Base-by-base conservation (phyloP, 2,888 invertebrate genomes). In the Cryptus armator region DNA sequence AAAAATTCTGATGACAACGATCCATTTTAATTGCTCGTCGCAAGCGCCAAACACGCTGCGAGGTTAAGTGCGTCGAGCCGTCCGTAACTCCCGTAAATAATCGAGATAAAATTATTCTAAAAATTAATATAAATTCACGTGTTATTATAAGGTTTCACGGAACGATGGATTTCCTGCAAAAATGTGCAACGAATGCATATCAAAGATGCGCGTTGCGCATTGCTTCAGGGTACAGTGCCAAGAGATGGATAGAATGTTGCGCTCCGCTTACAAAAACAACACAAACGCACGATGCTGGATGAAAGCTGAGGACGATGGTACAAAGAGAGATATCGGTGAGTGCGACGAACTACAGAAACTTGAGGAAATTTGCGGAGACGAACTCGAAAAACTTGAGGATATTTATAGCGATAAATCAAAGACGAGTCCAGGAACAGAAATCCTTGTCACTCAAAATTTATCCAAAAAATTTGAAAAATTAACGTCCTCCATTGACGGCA, bases 171-270 rank as follows among this genome's bases (percentile, higher is more conserved):
- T 92, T 74, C 92, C 92, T 7, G 48, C 87, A 2, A 89, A 67
- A 75, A 89, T 92, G 70, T 92, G 92, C 72, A 76, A 64, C 16
- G 84, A 86, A 46, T 92, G 92, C 74, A 76, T 90, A 66, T 83
- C 85, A 0, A 91, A 87, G 62, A 81, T 92, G 12, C 85, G 89
- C 24, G 84, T 88, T 16, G 91, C 91, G 9, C 89, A 92, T 67
- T 88, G 90, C 76, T 89, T 92, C 66, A 88, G 92, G 79, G 82
- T 87, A 56, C 91, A 91, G 56, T 92, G 92, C 80, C 92, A 91
- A 74, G 85, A 66, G 24, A 88, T 90, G 0, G 92, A 92, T 70
- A 59, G 84, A 32, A 87, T 84, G 66, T 85, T 92, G 7, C 89
- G 90, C 71, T 86, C 10, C 0, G 56, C 19, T 9, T 37, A 37